phyloP scores from a whole-genome alignment of 2,888 invertebrate species.

The Latheticus oryzae region DNA sequence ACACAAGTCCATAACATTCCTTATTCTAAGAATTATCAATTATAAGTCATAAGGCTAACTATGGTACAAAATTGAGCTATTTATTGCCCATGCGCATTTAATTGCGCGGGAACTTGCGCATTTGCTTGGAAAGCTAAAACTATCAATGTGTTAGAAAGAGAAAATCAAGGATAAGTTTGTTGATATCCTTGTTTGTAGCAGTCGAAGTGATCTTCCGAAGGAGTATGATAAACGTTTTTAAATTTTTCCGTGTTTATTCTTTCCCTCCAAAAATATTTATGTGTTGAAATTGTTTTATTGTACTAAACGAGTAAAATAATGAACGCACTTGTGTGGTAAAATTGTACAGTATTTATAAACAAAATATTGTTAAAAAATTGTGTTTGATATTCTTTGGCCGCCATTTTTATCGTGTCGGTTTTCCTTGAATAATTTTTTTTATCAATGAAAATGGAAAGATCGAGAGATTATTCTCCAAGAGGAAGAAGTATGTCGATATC shows the following conservation, averaged over 20 bases:
- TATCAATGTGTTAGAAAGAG: constrained; percentile 14
- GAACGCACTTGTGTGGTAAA: too few species aligned
- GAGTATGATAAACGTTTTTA: constrained; percentile 15
- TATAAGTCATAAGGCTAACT: too few species aligned
- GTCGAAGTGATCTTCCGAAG: constrained; percentile 11
- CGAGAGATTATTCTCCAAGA: constrained; percentile 55
- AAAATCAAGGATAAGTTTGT: constrained; percentile 7
- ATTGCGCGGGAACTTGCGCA: constrained; percentile 12
- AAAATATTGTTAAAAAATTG: too few species aligned
- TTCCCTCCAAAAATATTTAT: too few species aligned
- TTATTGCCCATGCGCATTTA: background rate
- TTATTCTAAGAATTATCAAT: too few species aligned
- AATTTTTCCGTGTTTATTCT: constrained; percentile 7
- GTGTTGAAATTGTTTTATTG: too few species aligned
- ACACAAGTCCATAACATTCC: too few species aligned
- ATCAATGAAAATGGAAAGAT: constrained; percentile 44
- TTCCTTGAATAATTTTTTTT: constrained; percentile 20
- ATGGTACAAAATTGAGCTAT: too few species aligned
- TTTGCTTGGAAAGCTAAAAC: too few species aligned
- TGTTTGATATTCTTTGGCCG: constrained; percentile 12
- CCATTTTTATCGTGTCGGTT: constrained; percentile 30
- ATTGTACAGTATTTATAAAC: too few species aligned
- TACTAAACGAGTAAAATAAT: too few species aligned
- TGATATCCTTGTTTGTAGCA: constrained; percentile 10
- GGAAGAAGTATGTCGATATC: constrained; percentile 61